Evolutionary conservation across 1,140 invertebrate genomes (phyloP).

Genomic region (Cepaea nemoralis): DNA sequence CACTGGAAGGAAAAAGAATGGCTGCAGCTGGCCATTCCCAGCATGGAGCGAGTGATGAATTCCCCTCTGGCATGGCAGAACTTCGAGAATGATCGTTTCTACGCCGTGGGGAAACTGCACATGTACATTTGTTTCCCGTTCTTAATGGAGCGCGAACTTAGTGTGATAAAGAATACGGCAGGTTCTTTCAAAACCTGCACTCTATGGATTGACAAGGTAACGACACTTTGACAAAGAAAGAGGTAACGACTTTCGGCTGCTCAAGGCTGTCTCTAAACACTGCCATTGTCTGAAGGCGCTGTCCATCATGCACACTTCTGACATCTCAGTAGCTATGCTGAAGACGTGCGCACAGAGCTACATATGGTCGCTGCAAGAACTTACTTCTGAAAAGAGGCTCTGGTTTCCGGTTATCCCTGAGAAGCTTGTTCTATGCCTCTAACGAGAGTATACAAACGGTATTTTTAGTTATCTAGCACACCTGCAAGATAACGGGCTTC

Average conservation of each 20-base stretch:
- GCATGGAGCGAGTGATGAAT: conserved; percentile 14
- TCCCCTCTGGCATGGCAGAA: conserved; percentile 25
- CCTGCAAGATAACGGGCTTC: conserved; percentile 1
- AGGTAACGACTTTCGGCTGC: conserved; percentile 3
- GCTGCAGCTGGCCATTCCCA: background rate
- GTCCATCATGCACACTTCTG: conserved; percentile 25
- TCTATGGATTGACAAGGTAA: conserved; percentile 14
- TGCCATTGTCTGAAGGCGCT: conserved; percentile 1
- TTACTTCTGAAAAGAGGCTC: background rate
- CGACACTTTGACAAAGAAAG: background rate
- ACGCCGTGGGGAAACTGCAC: conserved; percentile 8
- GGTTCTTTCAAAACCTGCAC: conserved; percentile 22
- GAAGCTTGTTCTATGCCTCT: conserved; percentile 28
- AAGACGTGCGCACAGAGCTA: background rate
- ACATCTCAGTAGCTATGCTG: conserved; percentile 1
- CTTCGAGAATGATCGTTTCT: conserved; percentile 27
- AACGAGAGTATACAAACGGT: background rate
- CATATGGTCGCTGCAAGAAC: background rate
- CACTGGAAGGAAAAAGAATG: conserved; percentile 31
- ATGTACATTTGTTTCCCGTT: conserved; percentile 26
- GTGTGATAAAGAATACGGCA: background rate
- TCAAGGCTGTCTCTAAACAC: conserved; percentile 2
- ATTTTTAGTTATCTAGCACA: conserved; percentile 7
- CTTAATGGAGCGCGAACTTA: conserved; percentile 3
- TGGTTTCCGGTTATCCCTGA: background rate